Base-by-base conservation (phyloP, 2,888 invertebrate genomes). In the Linnaemya vulpina region DNA sequence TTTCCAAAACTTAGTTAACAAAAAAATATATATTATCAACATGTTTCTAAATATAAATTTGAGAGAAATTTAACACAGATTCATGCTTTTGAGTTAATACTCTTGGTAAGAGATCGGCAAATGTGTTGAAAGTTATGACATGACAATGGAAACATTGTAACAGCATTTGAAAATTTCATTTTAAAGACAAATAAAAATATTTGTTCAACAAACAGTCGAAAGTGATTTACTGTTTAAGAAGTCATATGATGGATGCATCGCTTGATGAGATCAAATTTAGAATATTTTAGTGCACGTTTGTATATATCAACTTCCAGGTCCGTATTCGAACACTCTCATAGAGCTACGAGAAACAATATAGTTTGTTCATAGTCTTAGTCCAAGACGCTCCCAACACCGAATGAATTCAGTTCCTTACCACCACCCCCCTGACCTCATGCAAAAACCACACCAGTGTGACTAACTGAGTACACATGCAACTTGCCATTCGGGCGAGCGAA, bases 51-150 rank as follows among this genome's bases (percentile, higher is more conserved):
- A 40, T 5, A 60, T 22, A 11, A 35, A 62, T 13, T 49, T 51
- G 51, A 71, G 25, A 11, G 46, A 46, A 63, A 55, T 79, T 35
- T n/a, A 63, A 71, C 43, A 75, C 78, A 70, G 58, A 70, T 83
- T 38, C 22, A 35, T 60, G 55, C 22, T 43, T 63, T 38, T 68
- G 7, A 20, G 9, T 8, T 8, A 51, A 43, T 63, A 63, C 40
- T 58, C 38, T n/a, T 58, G 40, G 25, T 40, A 70, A 46, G 38
- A 15, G 22, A 38, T 60, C 67, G 20, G 20, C n/a, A 55, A 17
- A 43, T 43, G 70, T 74, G 55, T 62, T 68, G 70, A 70, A 22
- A 51, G 25, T 43, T 38, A 20, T 68, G 49, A 53, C 60, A 49
- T 63, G 58, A 43, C 80, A 46, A 70, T 46, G 4, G 71, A 81